phyloP scores from a whole-genome alignment of 2,113 vertebrate genomes.

The Calyptommatus sinebrachiatus region DNA sequence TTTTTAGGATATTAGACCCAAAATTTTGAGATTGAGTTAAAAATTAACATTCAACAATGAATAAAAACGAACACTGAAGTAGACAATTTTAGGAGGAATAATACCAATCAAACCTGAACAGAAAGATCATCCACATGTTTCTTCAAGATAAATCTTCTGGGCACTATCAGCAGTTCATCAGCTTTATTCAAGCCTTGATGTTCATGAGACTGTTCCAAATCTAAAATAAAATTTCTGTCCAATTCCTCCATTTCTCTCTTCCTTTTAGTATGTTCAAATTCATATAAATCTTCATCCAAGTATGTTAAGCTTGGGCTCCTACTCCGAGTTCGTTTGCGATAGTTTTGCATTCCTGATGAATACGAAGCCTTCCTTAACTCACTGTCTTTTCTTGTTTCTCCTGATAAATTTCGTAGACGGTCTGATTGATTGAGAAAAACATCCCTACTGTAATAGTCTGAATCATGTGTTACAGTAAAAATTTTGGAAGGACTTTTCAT shows the following conservation, averaged over 20 bases:
- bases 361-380: slow-evolving; percentile 74
- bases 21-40: slow-evolving; percentile 2
- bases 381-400: slow-evolving; percentile 63
- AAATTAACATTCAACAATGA: not conserved
- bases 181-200: slow-evolving; percentile 69
- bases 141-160: slow-evolving; percentile 87
- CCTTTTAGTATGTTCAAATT: slow-evolving; percentile 84
- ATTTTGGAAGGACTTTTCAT: slow-evolving; percentile 68
- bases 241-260: slow-evolving; percentile 83
- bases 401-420: slow-evolving; percentile 71
- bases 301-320: slow-evolving; percentile 73
- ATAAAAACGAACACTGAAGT: not conserved
- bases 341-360: slow-evolving; percentile 67
- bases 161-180: slow-evolving; percentile 76
- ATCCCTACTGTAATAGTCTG: slow-evolving; percentile 72
- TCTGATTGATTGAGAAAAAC: slow-evolving; percentile 69
- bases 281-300: slow-evolving; percentile 79
- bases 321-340: slow-evolving; percentile 70
- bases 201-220: slow-evolving; percentile 60
- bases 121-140: slow-evolving; percentile 82
- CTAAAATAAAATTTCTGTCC: slow-evolving; percentile 75
- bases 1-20: not conserved
- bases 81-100: slow-evolving; percentile 32
- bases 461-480: slow-evolving; percentile 68
- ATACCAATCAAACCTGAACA: slow-evolving; percentile 68